Percentiles rank a stretch among this genome's conserved stretches.
These are phyloP conservation scores for Nephrotoma appendiculata DNA, from an alignment of 2,888 invertebrate genomes.

Conservation along the genomic window DNA sequence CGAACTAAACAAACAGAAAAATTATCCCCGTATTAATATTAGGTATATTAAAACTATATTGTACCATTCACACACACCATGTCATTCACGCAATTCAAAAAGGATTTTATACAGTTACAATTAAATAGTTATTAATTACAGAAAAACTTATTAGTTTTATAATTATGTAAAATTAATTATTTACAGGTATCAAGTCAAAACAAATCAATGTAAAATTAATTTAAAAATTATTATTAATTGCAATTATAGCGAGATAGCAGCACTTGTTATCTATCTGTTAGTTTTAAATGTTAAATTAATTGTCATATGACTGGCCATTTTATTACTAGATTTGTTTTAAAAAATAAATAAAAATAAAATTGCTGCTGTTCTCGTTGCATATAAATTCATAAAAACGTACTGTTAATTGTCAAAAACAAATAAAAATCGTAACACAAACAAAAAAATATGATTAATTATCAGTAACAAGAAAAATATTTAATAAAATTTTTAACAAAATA, in stretches of 20 bases:
- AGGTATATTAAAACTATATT: neutral
- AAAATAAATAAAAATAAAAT: neutral
- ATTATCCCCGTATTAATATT: neutral
- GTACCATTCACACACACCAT: neutral
- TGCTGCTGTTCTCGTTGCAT: neutral
- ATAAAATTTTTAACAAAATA: neutral
- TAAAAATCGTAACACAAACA: neutral
- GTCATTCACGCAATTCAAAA: neutral
- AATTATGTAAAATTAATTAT: neutral
- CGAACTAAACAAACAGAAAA: neutral
- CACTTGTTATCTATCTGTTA: neutral
- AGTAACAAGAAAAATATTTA: neutral
- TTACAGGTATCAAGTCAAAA: neutral
- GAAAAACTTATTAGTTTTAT: neutral
- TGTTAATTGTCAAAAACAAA: neutral
- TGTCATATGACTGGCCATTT: neutral
- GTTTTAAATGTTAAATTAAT: neutral
- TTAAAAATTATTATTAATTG: neutral
- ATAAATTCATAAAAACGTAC: neutral
- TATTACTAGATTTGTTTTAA: neutral
- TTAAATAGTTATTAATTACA: neutral
- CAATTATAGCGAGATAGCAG: neutral
- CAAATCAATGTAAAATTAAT: neutral
- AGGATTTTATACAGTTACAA: neutral
- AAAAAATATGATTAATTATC: neutral